phyloP scores from a whole-genome alignment of 2,113 vertebrate genomes.

The Carollia perspicillata region DNA sequence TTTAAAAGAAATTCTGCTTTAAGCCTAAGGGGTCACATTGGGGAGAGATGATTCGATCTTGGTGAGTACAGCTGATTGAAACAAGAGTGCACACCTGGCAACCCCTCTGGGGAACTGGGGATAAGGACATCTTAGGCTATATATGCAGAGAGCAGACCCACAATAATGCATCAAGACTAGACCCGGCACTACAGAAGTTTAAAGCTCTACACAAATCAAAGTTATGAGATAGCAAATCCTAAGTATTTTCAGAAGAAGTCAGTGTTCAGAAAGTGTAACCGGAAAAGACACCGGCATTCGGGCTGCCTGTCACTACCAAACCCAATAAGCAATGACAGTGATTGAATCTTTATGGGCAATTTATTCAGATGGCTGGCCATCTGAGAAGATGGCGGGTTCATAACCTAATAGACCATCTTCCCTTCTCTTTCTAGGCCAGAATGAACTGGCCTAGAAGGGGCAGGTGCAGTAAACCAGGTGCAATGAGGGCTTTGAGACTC shows the following conservation, averaged over 20 bases:
- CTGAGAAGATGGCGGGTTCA: too few relatives aligned
- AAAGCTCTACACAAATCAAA: not conserved
- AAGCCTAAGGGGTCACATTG: not conserved
- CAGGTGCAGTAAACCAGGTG: too few relatives aligned
- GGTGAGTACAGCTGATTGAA: not conserved
- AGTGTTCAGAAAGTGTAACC: not conserved
- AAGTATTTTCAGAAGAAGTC: conserved; percentile 24
- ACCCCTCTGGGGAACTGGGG: not conserved
- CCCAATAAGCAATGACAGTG: too few relatives aligned
- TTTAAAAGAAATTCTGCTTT: not conserved
- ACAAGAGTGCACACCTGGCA: not conserved
- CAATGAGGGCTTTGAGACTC: too few relatives aligned
- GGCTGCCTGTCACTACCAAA: too few relatives aligned
- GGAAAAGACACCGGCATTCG: too few relatives aligned
- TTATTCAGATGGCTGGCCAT: too few relatives aligned
- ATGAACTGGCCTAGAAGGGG: too few relatives aligned
- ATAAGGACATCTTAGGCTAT: not conserved
- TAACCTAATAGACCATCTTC: too few relatives aligned
- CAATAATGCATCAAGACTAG: not conserved
- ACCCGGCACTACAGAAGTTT: not conserved
- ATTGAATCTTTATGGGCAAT: too few relatives aligned
- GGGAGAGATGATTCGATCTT: not conserved
- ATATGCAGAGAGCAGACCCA: not conserved
- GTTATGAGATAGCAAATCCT: not conserved
- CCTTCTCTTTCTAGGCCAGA: too few relatives aligned